Evolutionary conservation across 2,888 invertebrate genomes (phyloP).

Genomic region (Sepioteuthis lessoniana): DNA sequence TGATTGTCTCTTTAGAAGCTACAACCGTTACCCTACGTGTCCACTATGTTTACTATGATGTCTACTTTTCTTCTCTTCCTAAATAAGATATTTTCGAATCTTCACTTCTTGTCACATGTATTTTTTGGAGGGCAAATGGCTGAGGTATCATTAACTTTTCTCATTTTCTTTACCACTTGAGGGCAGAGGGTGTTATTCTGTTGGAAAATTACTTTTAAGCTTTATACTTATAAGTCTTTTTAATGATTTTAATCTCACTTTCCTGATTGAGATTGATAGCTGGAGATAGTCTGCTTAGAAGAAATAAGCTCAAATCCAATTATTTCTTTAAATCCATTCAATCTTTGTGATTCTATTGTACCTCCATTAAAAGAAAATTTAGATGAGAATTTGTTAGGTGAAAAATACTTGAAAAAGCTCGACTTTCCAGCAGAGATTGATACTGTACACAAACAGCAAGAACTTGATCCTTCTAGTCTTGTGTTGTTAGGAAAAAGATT

Average conservation of each 20-base stretch:
- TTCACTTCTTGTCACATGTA: constrained; percentile 8
- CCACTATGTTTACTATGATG: too few relatives aligned
- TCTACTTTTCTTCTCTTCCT: neutral
- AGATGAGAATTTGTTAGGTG: neutral
- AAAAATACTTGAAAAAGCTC: too few relatives aligned
- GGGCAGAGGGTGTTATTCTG: neutral
- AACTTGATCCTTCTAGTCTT: neutral
- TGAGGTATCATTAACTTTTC: too few relatives aligned
- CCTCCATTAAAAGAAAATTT: neutral
- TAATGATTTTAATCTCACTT: neutral
- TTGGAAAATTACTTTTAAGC: too few relatives aligned
- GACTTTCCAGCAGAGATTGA: neutral
- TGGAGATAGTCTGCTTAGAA: neutral
- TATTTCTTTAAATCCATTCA: neutral
- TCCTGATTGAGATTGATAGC: neutral
- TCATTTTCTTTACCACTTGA: neutral
- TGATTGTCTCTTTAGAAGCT: too few relatives aligned
- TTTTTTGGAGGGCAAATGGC: neutral
- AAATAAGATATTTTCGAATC: neutral
- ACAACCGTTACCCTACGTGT: too few relatives aligned
- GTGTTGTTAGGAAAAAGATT: neutral
- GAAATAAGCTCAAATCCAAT: neutral
- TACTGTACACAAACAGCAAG: neutral
- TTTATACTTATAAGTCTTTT: neutral
- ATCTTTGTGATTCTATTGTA: neutral